These are phyloP conservation scores for Antheraea mylitta DNA, from an alignment of 1,140 invertebrate species.

Conservation along the genomic window DNA sequence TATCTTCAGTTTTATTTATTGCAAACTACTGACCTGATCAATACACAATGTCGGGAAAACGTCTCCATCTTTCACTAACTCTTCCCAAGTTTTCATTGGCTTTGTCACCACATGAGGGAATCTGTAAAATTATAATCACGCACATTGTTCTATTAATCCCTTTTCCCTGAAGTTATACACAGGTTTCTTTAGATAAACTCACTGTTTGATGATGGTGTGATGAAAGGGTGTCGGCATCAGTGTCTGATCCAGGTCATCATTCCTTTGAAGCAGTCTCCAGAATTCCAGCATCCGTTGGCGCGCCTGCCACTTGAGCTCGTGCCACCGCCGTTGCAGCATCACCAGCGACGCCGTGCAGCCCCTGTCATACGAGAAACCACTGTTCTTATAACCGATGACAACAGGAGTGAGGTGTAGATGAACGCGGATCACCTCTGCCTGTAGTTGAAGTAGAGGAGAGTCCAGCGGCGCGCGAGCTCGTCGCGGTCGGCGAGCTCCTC, in stretches of 20 bases:
- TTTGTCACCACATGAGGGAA: not conserved
- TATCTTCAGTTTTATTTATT: not conserved
- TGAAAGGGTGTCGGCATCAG: too few species aligned
- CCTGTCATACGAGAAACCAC: not conserved
- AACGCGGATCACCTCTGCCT: too few species aligned
- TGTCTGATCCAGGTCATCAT: too few species aligned
- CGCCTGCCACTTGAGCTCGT: constrained; percentile 22
- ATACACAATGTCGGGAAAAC: not conserved
- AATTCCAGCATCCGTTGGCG: constrained; percentile 2
- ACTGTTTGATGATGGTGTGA: too few species aligned
- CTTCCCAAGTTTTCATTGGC: not conserved
- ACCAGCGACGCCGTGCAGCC: constrained; percentile 6
- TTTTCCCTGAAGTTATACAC: too few species aligned
- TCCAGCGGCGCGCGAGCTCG: too few species aligned
- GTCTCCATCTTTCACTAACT: not conserved
- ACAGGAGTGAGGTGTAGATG: too few species aligned
- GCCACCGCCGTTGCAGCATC: constrained; percentile 24
- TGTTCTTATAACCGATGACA: too few species aligned
- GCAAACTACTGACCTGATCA: not conserved
- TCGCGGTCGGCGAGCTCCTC: not conserved
- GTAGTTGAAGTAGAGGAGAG: too few species aligned
- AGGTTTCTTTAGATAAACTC: too few species aligned
- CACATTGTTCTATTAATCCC: not conserved
- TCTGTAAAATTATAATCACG: not conserved
- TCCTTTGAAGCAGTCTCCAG: not conserved